Evolutionary conservation across 2,797 vertebrate genomes (phyloP).

Genomic region (Sebastes cheni): DNA sequence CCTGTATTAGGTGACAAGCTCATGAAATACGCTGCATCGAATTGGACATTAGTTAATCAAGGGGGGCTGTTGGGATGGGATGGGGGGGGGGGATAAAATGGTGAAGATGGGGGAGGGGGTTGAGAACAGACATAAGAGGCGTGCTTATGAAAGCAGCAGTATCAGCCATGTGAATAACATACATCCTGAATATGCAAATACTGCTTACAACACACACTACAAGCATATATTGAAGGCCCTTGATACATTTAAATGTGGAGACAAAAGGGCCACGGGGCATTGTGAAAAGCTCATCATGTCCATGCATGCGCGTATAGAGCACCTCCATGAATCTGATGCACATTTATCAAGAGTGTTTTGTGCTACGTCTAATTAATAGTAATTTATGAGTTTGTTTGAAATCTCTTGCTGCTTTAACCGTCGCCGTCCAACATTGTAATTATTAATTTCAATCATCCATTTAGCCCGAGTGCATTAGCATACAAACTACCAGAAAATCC

Average conservation of each 20-base stretch:
- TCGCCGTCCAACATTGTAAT: constrained; percentile 58
- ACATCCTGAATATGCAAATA: constrained; percentile 86
- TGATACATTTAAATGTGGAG: constrained; percentile 68
- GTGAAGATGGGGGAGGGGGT: constrained; percentile 72
- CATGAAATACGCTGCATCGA: constrained; percentile 77
- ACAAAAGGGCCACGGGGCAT: constrained; percentile 71
- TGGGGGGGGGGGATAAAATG: constrained; percentile 42
- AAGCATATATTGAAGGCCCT: constrained; percentile 72
- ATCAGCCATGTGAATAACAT: constrained; percentile 84
- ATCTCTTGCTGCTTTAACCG: constrained; percentile 54
- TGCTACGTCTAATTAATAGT: constrained; percentile 61
- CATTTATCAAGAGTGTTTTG: constrained; percentile 60
- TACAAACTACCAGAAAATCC: constrained; percentile 53
- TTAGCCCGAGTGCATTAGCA: constrained; percentile 58
- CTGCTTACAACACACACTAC: constrained; percentile 69
- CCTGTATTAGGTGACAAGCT: constrained; percentile 94
- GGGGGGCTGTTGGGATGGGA: constrained; percentile 13
- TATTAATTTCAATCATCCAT: constrained; percentile 69
- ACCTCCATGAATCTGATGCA: constrained; percentile 54
- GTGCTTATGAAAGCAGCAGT: constrained; percentile 74
- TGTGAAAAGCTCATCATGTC: constrained; percentile 48
- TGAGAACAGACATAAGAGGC: constrained; percentile 75
- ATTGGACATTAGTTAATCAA: constrained; percentile 85
- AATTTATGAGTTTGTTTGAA: constrained; percentile 74
- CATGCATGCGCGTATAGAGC: constrained; percentile 43